These are phyloP conservation scores for Pristiophorus japonicus DNA, from an alignment of 2,113 vertebrate species.

Conservation along the genomic window DNA sequence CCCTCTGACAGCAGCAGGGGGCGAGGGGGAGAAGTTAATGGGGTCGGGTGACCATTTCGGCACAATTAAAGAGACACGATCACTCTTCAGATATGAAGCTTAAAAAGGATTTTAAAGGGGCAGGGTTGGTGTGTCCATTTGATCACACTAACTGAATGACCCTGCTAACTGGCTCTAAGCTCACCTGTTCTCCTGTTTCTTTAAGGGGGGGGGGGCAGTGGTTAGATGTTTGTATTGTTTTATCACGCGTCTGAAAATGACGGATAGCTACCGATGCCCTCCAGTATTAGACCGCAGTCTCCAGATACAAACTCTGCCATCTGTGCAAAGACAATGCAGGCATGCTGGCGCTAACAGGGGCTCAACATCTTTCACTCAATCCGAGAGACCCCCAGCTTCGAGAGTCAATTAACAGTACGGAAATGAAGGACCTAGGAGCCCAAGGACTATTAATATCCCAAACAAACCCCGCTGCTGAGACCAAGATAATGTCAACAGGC, in stretches of 20 bases:
- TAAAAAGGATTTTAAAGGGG: not conserved
- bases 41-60: not conserved
- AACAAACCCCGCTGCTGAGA: not conserved
- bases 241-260: not conserved
- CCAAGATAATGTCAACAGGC: not conserved
- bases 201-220: not conserved
- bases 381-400: not conserved
- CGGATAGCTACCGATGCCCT: not conserved
- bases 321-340: not conserved
- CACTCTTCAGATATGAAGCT: not conserved
- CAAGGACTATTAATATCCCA: not conserved
- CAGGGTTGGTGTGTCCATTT: not conserved
- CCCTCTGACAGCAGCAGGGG: not conserved
- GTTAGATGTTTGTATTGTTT: not conserved
- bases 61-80: not conserved
- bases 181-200: not conserved
- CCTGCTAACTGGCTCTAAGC: not conserved
- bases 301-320: not conserved
- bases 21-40: not conserved
- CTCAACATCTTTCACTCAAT: not conserved
- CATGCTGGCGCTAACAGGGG: not conserved
- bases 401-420: not conserved
- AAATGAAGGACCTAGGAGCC: not conserved
- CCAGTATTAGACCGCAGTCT: not conserved
- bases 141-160: not conserved